phyloP scores from a whole-genome alignment of 2,888 invertebrate genomes.

The Lampropteryx suffumata region DNA sequence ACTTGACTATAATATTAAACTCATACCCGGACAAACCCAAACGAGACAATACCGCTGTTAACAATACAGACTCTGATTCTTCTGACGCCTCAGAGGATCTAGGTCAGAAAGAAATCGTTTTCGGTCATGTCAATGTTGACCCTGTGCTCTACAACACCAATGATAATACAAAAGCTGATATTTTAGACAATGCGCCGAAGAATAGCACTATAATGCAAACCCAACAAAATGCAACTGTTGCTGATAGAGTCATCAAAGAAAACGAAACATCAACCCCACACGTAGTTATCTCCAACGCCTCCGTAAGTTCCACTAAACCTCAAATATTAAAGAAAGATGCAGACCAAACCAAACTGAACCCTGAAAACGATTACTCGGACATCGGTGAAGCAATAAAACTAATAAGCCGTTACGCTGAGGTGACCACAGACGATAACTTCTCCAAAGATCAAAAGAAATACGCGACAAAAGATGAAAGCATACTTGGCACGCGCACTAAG shows the following conservation, averaged over 20 bases:
- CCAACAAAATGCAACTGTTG: slow-evolving; percentile 37
- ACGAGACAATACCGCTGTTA: slow-evolving; percentile 65
- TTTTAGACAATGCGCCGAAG: slow-evolving; percentile 30
- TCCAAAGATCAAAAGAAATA: slow-evolving; percentile 65
- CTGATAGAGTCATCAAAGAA: slow-evolving; percentile 31
- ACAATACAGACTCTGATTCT: slow-evolving; percentile 50
- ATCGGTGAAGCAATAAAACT: slow-evolving; percentile 78
- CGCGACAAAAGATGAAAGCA: slow-evolving; percentile 58
- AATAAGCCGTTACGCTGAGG: slow-evolving; percentile 77
- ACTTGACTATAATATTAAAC: slow-evolving; percentile 53
- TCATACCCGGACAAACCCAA: slow-evolving; percentile 70
- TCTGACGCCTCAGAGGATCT: slow-evolving; percentile 49
- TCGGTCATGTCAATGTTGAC: slow-evolving; percentile 73
- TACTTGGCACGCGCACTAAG: slow-evolving; percentile 74
- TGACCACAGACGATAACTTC: slow-evolving; percentile 76
- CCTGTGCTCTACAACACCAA: slow-evolving; percentile 58
- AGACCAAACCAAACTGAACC: slow-evolving; percentile 68
- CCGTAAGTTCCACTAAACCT: slow-evolving; percentile 34
- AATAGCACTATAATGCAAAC: slow-evolving; percentile 29
- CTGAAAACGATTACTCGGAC: slow-evolving; percentile 75
- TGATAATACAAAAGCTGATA: slow-evolving; percentile 23
- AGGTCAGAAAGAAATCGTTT: slow-evolving; percentile 75
- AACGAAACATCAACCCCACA: slow-evolving; percentile 18
- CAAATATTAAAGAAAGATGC: slow-evolving; percentile 54
- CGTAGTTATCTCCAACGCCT: slow-evolving; percentile 23